Conservation (phyloP, 2,888 invertebrate genomes). For the Drosophila dives region DNA sequence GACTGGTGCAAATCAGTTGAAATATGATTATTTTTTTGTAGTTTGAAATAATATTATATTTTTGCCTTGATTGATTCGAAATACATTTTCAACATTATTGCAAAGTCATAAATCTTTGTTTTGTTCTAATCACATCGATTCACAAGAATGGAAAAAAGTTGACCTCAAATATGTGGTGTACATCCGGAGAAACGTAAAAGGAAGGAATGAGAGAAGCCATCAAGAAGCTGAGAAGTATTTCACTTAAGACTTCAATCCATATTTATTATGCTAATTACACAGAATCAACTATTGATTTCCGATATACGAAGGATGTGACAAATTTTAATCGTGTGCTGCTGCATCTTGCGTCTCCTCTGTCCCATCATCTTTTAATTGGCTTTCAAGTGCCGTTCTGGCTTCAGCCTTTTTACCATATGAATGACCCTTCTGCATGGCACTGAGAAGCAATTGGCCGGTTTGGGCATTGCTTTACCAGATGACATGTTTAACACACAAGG, state of each 20-base stretch:
- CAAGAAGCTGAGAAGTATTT: too few species aligned
- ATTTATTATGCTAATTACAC: background rate
- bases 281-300: background rate
- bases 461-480: constrained; percentile 39
- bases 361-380: constrained; percentile 29
- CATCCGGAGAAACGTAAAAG: background rate
- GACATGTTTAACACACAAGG: constrained; percentile 39
- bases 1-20: background rate
- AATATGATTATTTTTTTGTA: background rate
- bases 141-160: background rate
- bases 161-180: too few species aligned
- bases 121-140: background rate
- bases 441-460: constrained; percentile 44
- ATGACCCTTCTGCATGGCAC: constrained; percentile 30
- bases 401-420: constrained; percentile 47
- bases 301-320: background rate
- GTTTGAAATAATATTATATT: background rate
- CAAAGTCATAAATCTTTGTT: background rate
- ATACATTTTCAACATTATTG: background rate
- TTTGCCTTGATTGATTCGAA: background rate
- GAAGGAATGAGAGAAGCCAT: background rate
- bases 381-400: constrained; percentile 37
- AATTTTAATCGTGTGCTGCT: background rate
- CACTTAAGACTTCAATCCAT: background rate
- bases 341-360: background rate